Conservation (phyloP, 2,113 vertebrate species). For the Sceloporus undulatus region DNA sequence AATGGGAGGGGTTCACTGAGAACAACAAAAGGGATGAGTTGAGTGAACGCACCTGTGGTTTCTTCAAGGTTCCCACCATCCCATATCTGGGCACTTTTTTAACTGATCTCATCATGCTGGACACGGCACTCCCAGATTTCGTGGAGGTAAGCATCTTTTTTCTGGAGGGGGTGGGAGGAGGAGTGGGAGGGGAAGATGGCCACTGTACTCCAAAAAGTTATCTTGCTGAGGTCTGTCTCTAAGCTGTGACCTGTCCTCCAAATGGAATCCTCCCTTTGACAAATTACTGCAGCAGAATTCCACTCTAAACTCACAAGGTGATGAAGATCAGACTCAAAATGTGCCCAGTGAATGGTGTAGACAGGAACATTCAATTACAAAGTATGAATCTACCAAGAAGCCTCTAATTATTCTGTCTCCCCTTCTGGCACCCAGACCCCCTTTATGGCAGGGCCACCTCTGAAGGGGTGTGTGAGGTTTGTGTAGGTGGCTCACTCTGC, state of each 20-base stretch:
- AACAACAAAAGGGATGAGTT: neutral
- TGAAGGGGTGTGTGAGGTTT: neutral
- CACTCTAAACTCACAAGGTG: neutral
- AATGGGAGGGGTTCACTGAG: neutral
- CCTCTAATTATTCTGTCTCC: too few relatives aligned
- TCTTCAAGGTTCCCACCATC: constrained; percentile 75
- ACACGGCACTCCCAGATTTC: constrained; percentile 86
- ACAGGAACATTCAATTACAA: neutral
- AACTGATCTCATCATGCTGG: constrained; percentile 90
- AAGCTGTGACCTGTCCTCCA: too few relatives aligned
- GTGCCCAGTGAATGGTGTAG: neutral
- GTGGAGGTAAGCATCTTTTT: constrained; percentile 78
- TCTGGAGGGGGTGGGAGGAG: too few relatives aligned
- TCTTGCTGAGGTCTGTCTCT: too few relatives aligned
- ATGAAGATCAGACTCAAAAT: neutral
- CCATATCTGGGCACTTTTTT: constrained; percentile 92
- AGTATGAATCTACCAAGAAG: neutral
- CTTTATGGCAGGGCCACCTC: too few relatives aligned
- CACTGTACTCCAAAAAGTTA: too few relatives aligned
- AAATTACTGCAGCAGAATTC: too few relatives aligned
- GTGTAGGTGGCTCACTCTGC: too few relatives aligned
- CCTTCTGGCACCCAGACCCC: neutral
- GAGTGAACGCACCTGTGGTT: constrained; percentile 38
- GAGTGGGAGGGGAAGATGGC: too few relatives aligned
- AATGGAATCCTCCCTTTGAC: too few relatives aligned